phyloP scores from a whole-genome alignment of 1,140 invertebrate genomes.

The Leptinotarsa texana region DNA sequence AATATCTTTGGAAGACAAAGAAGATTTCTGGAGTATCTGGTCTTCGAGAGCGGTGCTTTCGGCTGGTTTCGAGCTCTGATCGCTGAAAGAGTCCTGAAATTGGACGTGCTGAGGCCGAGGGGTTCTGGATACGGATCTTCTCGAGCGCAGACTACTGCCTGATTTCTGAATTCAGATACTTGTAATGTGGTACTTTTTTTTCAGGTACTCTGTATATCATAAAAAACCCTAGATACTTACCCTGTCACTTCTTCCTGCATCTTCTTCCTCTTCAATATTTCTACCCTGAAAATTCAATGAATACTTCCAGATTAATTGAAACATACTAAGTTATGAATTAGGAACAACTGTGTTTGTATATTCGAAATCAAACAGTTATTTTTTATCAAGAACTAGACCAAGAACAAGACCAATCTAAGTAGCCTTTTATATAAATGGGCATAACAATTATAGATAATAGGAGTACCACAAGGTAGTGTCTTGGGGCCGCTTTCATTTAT shows the following conservation, averaged over 20 bases:
- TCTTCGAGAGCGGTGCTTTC: constrained; percentile 27
- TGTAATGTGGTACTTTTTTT: too few relatives aligned
- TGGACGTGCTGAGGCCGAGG: constrained; percentile 35
- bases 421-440: too few relatives aligned
- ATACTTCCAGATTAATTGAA: neutral
- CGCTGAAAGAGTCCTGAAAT: constrained; percentile 33
- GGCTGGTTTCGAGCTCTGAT: constrained; percentile 13
- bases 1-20: constrained; percentile 22
- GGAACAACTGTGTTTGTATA: too few relatives aligned
- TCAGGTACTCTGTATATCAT: too few relatives aligned
- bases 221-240: neutral
- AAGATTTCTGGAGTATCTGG: constrained; percentile 25
- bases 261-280: constrained; percentile 14
- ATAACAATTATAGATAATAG: too few relatives aligned
- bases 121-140: constrained; percentile 35
- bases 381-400: too few relatives aligned
- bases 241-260: neutral
- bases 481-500: too few relatives aligned
- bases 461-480: too few relatives aligned
- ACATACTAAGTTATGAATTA: neutral
- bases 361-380: too few relatives aligned
- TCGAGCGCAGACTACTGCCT: constrained; percentile 31
- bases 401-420: too few relatives aligned
- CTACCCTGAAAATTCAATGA: neutral
- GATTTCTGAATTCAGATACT: constrained; percentile 13